Evolutionary conservation across 2,888 invertebrate genomes (phyloP).

Genomic region (Pollenia labialis): DNA sequence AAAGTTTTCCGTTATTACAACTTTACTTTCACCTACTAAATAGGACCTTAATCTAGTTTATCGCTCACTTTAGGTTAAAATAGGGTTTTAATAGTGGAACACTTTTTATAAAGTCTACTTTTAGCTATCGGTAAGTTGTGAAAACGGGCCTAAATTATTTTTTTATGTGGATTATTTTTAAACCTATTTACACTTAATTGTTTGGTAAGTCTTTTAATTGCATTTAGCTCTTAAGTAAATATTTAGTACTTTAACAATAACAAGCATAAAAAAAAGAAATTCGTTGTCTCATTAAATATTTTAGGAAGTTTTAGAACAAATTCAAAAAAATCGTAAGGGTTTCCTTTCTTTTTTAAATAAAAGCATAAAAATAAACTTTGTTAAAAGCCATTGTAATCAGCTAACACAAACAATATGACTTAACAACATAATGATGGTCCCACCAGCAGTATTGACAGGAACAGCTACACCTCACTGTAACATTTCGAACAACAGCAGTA

Average conservation of each 20-base stretch:
- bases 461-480: slow-evolving; percentile 40
- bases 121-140: no score
- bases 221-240: not conserved
- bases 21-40: no score
- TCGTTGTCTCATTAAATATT: slow-evolving; percentile 13
- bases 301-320: not conserved
- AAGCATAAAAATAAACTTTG: slow-evolving; percentile 32
- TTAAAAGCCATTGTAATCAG: slow-evolving; percentile 59
- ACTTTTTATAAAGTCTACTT: no score
- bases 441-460: slow-evolving; percentile 37
- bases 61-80: no score
- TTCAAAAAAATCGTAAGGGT: not conserved
- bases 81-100: no score
- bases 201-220: not conserved
- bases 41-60: no score
- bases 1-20: no score
- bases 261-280: slow-evolving; percentile 17
- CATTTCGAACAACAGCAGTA: slow-evolving; percentile 11
- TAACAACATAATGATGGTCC: slow-evolving; percentile 44
- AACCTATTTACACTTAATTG: no score
- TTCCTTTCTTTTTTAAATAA: not conserved
- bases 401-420: slow-evolving; percentile 55
- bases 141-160: no score
- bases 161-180: no score
- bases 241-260: not conserved